Conservation (phyloP, 2,113 vertebrate species). For the Pteruthius melanotis region DNA sequence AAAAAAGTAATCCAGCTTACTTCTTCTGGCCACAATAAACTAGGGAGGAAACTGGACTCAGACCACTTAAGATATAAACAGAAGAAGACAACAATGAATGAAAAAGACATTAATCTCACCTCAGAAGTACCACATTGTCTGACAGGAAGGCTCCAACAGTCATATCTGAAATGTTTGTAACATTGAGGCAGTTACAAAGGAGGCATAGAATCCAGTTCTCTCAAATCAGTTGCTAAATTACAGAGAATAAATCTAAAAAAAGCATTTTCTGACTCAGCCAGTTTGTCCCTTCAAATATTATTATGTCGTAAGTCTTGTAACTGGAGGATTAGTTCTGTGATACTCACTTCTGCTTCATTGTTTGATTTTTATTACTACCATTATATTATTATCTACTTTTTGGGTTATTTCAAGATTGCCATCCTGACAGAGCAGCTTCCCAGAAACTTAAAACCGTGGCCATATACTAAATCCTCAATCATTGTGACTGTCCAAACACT, state of each 20-base stretch:
- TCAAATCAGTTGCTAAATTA: background rate
- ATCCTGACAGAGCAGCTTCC: background rate
- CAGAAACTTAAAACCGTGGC: background rate
- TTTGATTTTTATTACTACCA: background rate
- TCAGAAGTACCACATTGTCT: slow-evolving; percentile 88
- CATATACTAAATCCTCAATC: background rate
- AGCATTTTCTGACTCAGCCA: background rate
- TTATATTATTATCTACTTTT: background rate
- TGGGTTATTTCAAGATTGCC: background rate
- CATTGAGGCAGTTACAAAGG: background rate
- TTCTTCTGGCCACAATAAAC: background rate
- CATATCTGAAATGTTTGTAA: slow-evolving; percentile 82
- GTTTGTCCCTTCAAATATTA: background rate
- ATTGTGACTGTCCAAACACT: background rate
- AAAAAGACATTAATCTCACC: slow-evolving; percentile 75
- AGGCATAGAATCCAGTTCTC: background rate
- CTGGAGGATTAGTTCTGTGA: background rate
- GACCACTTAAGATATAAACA: background rate
- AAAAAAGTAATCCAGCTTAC: background rate
- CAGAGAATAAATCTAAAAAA: background rate
- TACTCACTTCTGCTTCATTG: background rate
- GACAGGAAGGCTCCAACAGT: slow-evolving; percentile 95
- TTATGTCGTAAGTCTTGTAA: background rate
- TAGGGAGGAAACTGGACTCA: background rate
- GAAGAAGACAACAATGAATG: background rate